phyloP scores from a whole-genome alignment of 2,113 vertebrate genomes.

The Calypte anna region DNA sequence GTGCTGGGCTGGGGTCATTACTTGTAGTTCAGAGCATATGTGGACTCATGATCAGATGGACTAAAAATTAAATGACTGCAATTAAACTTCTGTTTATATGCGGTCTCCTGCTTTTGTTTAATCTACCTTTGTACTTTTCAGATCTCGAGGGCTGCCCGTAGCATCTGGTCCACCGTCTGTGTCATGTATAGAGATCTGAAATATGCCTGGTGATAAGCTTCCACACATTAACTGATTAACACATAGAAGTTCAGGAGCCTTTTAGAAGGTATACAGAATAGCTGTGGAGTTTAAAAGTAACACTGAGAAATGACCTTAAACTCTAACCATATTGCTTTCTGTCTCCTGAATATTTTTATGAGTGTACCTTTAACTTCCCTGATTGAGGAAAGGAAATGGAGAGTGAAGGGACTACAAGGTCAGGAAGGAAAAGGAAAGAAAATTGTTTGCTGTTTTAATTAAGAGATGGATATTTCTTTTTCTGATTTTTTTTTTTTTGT shows the following conservation, averaged over 20 bases:
- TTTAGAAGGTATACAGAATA: neutral
- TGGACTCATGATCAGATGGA: neutral
- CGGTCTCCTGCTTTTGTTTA: conserved; percentile 1
- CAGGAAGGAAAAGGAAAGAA: neutral
- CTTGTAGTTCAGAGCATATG: neutral
- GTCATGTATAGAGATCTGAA: neutral
- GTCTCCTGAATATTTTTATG: neutral
- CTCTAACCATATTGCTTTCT: neutral
- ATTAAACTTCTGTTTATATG: neutral
- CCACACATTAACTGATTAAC: neutral
- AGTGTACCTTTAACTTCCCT: neutral
- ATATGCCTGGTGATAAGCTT: neutral
- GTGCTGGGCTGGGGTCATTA: neutral
- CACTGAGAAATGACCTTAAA: neutral
- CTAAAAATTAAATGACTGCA: neutral
- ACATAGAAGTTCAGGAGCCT: neutral
- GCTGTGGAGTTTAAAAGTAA: neutral
- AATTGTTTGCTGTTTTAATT: conserved; percentile 1
- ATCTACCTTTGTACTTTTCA: neutral
- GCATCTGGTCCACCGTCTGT: neutral
- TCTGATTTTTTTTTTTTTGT: neutral
- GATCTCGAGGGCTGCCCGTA: neutral
- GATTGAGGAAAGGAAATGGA: neutral
- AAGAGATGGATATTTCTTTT: neutral
- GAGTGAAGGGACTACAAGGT: neutral